A percentile compares a stretch with the other conserved stretches of the same genome.
These are phyloP conservation scores for Platyscapa corneri DNA, from an alignment of 1,140 invertebrate genomes.

Conservation along the genomic window DNA sequence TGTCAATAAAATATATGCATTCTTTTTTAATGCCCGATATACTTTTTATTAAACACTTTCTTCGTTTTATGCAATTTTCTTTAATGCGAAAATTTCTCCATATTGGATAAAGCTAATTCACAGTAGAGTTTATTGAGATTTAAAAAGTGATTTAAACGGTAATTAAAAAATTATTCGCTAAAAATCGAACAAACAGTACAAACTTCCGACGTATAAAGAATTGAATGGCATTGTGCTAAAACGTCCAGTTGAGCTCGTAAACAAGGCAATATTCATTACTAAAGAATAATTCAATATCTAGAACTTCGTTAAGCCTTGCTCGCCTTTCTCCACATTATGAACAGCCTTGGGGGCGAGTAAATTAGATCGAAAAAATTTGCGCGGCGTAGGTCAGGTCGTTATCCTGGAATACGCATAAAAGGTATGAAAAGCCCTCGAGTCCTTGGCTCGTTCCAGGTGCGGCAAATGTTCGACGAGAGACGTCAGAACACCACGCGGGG, in stretches of 20 bases:
- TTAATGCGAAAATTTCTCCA: not conserved
- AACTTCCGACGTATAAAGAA: not conserved
- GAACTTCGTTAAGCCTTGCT: not conserved
- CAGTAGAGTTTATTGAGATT: not conserved
- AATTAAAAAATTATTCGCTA: not conserved
- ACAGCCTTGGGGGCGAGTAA: no score
- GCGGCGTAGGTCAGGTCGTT: not conserved
- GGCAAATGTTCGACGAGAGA: constrained; percentile 84
- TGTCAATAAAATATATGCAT: not conserved
- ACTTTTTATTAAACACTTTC: not conserved
- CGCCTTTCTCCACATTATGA: no score
- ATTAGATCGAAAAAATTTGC: not conserved
- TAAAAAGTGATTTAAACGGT: not conserved
- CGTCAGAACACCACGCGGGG: constrained; percentile 80
- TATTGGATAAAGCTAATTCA: not conserved
- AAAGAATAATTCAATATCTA: not conserved
- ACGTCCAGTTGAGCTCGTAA: not conserved
- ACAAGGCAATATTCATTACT: not conserved
- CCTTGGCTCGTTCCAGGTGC: constrained; percentile 32
- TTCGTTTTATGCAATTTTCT: not conserved
- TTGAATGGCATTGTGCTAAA: not conserved
- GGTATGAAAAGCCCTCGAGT: not conserved
- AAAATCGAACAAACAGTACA: not conserved
- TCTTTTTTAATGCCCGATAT: not conserved
- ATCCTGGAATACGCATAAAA: not conserved